Base-by-base conservation (phyloP, 2,797 vertebrate genomes). In the Anguilla marmorata region DNA sequence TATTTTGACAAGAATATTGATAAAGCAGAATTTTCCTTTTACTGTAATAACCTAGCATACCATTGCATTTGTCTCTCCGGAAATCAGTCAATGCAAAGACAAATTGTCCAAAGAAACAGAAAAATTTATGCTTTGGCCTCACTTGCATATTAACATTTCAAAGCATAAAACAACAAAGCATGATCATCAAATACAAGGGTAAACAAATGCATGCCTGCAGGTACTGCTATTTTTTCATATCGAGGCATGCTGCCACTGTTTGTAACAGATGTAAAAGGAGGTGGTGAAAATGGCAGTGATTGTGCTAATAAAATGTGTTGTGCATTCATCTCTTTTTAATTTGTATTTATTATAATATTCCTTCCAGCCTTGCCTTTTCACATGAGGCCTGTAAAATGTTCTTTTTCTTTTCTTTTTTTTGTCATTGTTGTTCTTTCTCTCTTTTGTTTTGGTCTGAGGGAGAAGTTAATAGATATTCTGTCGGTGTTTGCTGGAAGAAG, bases 41-140 rank as follows among this genome's bases (percentile, higher is more conserved):
- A 86, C 16, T 79, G 86, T 60, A 82, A 58, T 80, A 80, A 87
- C 33, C 69, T 50, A 58, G 86, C 30, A 76, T 86, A 48, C 86
- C 56, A 80, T 80, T 82, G 37, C 72, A 79, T 56, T 45, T 83
- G 80, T 52, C 82, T n/a, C 14, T 50, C 74, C 63, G 30, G 30
- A 27, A 60, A 87, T 48, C 80, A 37, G 30, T 72, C 30, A 33
- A 37, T 80, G 69, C 9, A 72, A 33, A 72, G 69, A 30, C 8
- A 72, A 79, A 79, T 45, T 33, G 9, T 87, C 86, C 30, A 60
- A 33, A 45, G 74, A 87, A 87, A 82, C 24, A 41, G 21, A 82
- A 56, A 41, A 30, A 41, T n/a, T 5, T 27, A 19, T 50, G 24
- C 37, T 83, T 27, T 86, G 37, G 60, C 16, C 41, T 86, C 63